phyloP scores from a whole-genome alignment of 2,888 invertebrate species.

The Cyclophora punctaria region DNA sequence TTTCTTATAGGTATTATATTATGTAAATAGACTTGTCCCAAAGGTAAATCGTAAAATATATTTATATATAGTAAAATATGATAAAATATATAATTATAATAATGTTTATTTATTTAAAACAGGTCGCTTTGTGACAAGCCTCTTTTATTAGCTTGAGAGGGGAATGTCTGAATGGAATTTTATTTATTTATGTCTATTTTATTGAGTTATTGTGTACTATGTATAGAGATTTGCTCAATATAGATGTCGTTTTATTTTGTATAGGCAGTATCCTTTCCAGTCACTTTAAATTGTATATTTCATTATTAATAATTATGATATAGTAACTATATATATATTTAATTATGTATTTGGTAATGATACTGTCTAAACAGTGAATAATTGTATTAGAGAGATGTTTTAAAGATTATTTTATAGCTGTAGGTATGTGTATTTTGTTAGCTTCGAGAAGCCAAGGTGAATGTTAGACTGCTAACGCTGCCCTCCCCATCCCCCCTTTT shows the following conservation, averaged over 20 bases:
- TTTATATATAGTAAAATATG: slow-evolving; percentile 30
- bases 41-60: slow-evolving; percentile 50
- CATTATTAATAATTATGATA: slow-evolving; percentile 10
- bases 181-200: slow-evolving; percentile 32
- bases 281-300: slow-evolving; percentile 22
- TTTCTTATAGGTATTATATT: slow-evolving; percentile 65
- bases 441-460: slow-evolving; percentile 73
- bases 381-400: slow-evolving; percentile 57
- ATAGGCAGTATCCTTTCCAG: slow-evolving; percentile 64
- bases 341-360: slow-evolving; percentile 38
- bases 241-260: slow-evolving; percentile 65
- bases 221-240: slow-evolving; percentile 61
- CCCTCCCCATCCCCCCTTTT: slow-evolving; percentile 60
- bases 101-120: slow-evolving; percentile 27
- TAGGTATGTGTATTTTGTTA: slow-evolving; percentile 75
- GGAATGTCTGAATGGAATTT: slow-evolving; percentile 42
- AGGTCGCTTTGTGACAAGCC: slow-evolving; percentile 65
- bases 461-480: slow-evolving; percentile 73
- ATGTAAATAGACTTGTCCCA: slow-evolving; percentile 65
- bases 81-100: slow-evolving; percentile 21
- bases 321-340: neutral
- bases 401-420: slow-evolving; percentile 59
- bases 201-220: slow-evolving; percentile 58
- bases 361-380: slow-evolving; percentile 58
- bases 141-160: slow-evolving; percentile 40